Evolutionary conservation across 2,888 invertebrate species (phyloP), one percentile per base, ranked within the genome.

Genomic region (Spilosoma lubricipeda): DNA sequence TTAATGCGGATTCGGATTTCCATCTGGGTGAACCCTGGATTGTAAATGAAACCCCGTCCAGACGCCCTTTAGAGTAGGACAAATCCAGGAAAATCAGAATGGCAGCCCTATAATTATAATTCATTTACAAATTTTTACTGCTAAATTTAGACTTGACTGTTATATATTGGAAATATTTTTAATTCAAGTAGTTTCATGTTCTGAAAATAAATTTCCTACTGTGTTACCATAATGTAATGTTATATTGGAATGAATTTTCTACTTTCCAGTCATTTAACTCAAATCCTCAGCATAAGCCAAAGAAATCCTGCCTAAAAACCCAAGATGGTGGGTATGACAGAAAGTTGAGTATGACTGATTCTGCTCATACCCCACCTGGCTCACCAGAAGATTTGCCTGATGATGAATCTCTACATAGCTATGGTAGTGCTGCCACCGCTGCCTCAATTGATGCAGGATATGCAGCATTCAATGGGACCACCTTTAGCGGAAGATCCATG

Each of bases 381-480:
- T 97, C 96, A 75, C 97, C 96, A 30, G 97, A 97, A 87, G 96
- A 97, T 73, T 89, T 96, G 85, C 97, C 97, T 83, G 97, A 97
- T 93, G 98, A 98, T 96, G 98, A 98, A 85, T 98, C 98, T 77
- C 93, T 98, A 78, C 97, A 97, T 88, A 98, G 98, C 90, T 97
- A 97, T 89, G 97, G 97, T 78, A 98, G 98, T 91, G 97, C 97
- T 80, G 98, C 98, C 85, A 98, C 98, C 77, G 97, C 97, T 79
- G 97, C 97, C 71, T 97, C 98, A 27, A 97, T 98, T 87, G 98
- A 98, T 90, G 98, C 98, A 89, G 98, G 98, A 45, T 97, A 97
- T 92, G 97, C 98, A 79, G 98, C 98, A 78, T 97, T 97, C 85
- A 97, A 97, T 90, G 97, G 97, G 52, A 97, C 97, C 64, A 97